These are phyloP conservation scores for Turnix velox DNA, from an alignment of 2,113 vertebrate species.

Conservation along the genomic window DNA sequence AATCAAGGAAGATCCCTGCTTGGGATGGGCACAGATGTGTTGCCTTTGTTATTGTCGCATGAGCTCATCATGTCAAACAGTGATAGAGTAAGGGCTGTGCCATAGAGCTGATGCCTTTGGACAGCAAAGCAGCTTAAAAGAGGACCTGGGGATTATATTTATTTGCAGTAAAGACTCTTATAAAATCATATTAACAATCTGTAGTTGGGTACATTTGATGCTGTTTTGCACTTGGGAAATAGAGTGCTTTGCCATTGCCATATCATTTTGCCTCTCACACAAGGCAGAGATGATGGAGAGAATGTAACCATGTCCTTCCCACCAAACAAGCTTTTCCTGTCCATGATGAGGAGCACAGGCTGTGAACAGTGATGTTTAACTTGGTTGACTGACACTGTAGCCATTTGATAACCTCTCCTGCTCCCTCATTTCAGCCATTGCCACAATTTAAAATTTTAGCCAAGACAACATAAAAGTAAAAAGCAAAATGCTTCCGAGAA, in stretches of 20 bases:
- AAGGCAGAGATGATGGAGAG: background rate
- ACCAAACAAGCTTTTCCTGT: background rate
- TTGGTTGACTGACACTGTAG: background rate
- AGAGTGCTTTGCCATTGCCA: background rate
- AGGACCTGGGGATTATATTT: background rate
- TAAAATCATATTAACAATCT: background rate
- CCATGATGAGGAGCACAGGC: background rate
- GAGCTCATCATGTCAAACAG: background rate
- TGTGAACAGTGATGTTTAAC: background rate
- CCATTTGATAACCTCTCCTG: background rate
- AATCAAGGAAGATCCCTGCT: background rate
- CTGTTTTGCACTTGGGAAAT: background rate
- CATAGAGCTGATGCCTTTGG: background rate
- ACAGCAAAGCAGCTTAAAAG: background rate
- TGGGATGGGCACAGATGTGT: background rate
- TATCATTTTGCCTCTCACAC: background rate
- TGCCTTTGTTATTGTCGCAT: fast-evolving
- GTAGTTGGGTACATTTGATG: background rate
- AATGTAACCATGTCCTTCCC: background rate
- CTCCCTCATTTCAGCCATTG: background rate
- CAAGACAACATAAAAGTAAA: background rate
- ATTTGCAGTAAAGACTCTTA: background rate
- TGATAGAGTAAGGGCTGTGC: background rate
- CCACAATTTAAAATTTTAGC: background rate
- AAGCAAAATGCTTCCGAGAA: background rate